Conservation (phyloP, 2,113 vertebrate species). For the Rhinichthys klamathensis region DNA sequence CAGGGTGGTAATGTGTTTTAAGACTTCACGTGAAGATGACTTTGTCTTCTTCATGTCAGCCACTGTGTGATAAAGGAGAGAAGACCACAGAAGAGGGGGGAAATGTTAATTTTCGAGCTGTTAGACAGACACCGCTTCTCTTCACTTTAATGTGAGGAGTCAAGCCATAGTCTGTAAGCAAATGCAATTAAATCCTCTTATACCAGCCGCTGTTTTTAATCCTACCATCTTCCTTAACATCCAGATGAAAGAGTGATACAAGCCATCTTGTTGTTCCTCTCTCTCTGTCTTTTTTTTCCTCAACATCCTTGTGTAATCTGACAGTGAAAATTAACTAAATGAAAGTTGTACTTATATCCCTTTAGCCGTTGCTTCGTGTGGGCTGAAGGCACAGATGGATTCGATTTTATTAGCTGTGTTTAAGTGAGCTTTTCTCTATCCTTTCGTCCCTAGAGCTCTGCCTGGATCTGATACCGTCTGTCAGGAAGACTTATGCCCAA, state of each 20-base stretch:
- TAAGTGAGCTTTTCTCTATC: constrained; percentile 12
- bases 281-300: neutral
- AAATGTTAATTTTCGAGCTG: constrained; percentile 5
- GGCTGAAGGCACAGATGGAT: constrained; percentile 37
- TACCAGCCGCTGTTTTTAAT: constrained; percentile 20
- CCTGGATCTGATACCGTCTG: constrained; percentile 28
- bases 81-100: neutral
- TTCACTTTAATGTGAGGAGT: constrained; percentile 16
- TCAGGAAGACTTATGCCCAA: constrained; percentile 4
- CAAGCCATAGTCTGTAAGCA: constrained; percentile 14
- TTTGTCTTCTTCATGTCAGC: too few relatives aligned
- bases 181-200: constrained; percentile 39
- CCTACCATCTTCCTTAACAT: constrained; percentile 37
- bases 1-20: too few relatives aligned
- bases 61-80: neutral
- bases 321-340: constrained; percentile 45
- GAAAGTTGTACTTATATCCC: constrained; percentile 35
- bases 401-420: constrained; percentile 44
- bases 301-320: constrained; percentile 2
- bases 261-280: constrained; percentile 5
- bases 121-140: neutral
- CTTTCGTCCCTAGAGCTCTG: constrained; percentile 19
- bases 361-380: constrained; percentile 24
- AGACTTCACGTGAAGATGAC: too few relatives aligned
- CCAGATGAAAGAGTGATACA: constrained; percentile 49